Evolutionary conservation across 2,113 vertebrate genomes (phyloP).

Genomic region (Chauna torquata): DNA sequence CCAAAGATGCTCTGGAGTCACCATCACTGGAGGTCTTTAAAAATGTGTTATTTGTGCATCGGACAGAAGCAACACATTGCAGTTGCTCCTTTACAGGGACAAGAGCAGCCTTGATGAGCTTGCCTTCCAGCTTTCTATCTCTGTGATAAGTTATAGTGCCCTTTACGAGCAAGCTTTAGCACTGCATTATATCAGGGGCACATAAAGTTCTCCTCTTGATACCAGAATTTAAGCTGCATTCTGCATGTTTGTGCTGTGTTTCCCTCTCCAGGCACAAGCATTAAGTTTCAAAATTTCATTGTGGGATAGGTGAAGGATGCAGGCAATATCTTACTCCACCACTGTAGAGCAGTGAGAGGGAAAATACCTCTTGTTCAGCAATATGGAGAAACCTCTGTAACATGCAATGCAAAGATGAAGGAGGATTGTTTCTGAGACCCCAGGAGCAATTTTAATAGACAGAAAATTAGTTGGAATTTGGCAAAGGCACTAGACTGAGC

Average conservation of each 20-base stretch:
- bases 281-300: not conserved
- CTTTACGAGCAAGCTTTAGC: not conserved
- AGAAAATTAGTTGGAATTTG: not conserved
- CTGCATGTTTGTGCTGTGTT: not conserved
- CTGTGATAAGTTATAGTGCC: not conserved
- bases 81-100: not conserved
- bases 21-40: not conserved
- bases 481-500: not conserved
- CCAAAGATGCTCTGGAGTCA: not conserved
- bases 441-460: not conserved
- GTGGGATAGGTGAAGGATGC: not conserved
- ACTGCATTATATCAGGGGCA: not conserved
- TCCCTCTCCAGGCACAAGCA: not conserved
- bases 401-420: not conserved
- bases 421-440: not conserved
- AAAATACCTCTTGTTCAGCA: not conserved
- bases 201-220: not conserved
- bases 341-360: not conserved
- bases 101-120: not conserved
- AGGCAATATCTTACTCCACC: not conserved
- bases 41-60: not conserved
- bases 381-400: not conserved
- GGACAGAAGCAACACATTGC: not conserved
- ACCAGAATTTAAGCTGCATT: not conserved
- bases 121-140: not conserved